Percentiles rank a stretch among this genome's conserved stretches.
phyloP scores from a whole-genome alignment of 2,888 invertebrate genomes.

The Hirudinaria manillensis region DNA sequence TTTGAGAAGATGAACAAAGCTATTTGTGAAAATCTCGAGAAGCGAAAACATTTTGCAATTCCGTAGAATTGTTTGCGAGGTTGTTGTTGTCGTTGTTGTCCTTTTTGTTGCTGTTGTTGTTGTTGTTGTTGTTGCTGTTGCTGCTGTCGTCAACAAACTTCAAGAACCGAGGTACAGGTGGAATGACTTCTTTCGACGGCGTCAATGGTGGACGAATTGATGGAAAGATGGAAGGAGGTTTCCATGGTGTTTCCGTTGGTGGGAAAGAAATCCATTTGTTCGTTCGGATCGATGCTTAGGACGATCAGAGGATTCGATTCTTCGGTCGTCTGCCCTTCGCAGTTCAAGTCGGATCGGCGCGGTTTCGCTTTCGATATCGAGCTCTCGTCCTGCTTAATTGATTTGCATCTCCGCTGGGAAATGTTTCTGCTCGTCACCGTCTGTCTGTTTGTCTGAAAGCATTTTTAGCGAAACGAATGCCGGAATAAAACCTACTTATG shows the following conservation, averaged over 20 bases:
- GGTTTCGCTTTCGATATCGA: no score
- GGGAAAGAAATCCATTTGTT: no score
- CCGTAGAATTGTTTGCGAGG: not conserved
- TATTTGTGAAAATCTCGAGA: not conserved
- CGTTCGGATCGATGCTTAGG: not conserved
- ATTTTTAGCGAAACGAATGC: no score
- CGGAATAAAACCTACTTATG: no score
- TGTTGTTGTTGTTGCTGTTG: not conserved
- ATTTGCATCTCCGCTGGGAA: no score
- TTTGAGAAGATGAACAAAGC: not conserved
- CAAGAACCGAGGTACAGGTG: not conserved
- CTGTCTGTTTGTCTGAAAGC: no score
- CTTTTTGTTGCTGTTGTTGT: not conserved
- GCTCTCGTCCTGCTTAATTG: no score
- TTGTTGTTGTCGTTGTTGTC: not conserved
- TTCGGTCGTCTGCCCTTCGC: not conserved
- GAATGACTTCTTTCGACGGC: not conserved
- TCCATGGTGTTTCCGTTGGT: not conserved
- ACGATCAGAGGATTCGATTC: constrained; percentile 8
- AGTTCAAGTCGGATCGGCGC: not conserved
- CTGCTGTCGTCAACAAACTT: not conserved
- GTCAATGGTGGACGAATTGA: not conserved
- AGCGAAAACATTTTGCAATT: not conserved
- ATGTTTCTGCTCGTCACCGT: no score
- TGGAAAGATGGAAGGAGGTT: not conserved